A percentile compares a stretch with the other conserved stretches of the same genome.
These are phyloP conservation scores for Mycogona germanica DNA, from an alignment of 2,888 invertebrate species.

Conservation along the genomic window DNA sequence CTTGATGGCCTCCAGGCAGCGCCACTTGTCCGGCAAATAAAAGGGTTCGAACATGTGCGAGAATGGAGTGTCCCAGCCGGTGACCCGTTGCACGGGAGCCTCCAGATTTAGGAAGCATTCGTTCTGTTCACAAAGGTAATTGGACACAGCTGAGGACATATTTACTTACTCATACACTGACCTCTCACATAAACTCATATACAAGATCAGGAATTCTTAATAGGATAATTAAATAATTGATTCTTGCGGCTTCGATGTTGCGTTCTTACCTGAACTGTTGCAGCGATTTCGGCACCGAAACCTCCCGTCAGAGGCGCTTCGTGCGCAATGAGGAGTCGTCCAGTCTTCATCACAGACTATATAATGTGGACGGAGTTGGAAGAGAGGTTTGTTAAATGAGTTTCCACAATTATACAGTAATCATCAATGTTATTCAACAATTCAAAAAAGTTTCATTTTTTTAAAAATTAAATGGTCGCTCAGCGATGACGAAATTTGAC, in stretches of 20 bases:
- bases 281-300: conserved; percentile 90
- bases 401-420: too few relatives aligned
- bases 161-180: background rate
- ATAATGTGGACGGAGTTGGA: conserved; percentile 4
- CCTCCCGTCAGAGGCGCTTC: conserved; percentile 94
- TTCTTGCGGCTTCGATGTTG: background rate
- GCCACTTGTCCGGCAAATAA: conserved; percentile 88
- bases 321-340: conserved; percentile 78
- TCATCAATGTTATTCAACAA: too few relatives aligned
- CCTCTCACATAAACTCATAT: too few relatives aligned
- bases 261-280: conserved; percentile 67
- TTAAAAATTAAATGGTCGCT: too few relatives aligned
- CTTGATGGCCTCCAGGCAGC: conserved; percentile 71
- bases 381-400: background rate
- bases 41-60: conserved; percentile 93
- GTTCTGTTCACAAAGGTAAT: conserved; percentile 46
- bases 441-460: too few relatives aligned
- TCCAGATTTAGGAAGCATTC: conserved; percentile 91
- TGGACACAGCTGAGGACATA: background rate
- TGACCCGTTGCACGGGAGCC: conserved; percentile 76
- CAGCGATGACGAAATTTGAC: too few relatives aligned
- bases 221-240: background rate
- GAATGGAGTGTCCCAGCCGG: conserved; percentile 97
- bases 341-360: conserved; percentile 94
- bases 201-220: background rate